Percentiles rank a stretch among this genome's conserved stretches.
These are phyloP conservation scores for Chrysina gloriosa DNA, from an alignment of 2,888 invertebrate species.

Conservation along the genomic window DNA sequence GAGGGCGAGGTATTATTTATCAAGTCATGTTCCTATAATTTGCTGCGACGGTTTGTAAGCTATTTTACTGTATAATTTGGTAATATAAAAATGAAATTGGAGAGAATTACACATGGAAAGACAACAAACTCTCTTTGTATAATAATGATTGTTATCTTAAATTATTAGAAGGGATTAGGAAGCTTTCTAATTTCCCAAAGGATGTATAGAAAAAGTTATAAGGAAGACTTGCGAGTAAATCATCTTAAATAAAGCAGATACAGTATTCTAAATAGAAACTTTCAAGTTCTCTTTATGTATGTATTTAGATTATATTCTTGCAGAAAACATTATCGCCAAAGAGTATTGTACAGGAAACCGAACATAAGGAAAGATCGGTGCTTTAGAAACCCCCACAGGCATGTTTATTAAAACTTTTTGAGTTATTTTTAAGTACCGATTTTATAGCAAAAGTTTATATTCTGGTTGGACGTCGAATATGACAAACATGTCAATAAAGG, in stretches of 20 bases:
- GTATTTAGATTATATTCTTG: slow-evolving; percentile 5
- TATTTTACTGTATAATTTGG: too few relatives aligned
- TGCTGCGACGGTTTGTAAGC: background rate
- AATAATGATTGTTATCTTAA: too few relatives aligned
- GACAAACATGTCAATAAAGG: slow-evolving; percentile 12
- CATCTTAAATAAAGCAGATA: slow-evolving; percentile 6
- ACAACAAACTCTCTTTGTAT: too few relatives aligned
- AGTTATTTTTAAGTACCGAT: slow-evolving; percentile 28
- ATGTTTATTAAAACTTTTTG: slow-evolving; percentile 31
- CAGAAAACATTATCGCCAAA: slow-evolving; percentile 10
- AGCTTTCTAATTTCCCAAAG: too few relatives aligned
- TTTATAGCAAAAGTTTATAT: slow-evolving; percentile 7
- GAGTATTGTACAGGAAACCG: slow-evolving; percentile 6
- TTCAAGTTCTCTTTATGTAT: slow-evolving; percentile 11
- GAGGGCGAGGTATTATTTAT: background rate
- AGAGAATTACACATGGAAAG: too few relatives aligned
- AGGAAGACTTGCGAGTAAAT: too few relatives aligned
- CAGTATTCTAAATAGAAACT: slow-evolving; percentile 12
- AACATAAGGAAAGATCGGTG: background rate
- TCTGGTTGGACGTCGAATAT: slow-evolving; percentile 14
- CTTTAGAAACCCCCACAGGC: background rate
- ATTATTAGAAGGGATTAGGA: too few relatives aligned
- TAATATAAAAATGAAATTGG: background rate
- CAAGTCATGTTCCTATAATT: background rate
- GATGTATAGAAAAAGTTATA: too few relatives aligned